phyloP scores from a whole-genome alignment of 2,113 vertebrate genomes.

The Chamaetylas fuelleborni region DNA sequence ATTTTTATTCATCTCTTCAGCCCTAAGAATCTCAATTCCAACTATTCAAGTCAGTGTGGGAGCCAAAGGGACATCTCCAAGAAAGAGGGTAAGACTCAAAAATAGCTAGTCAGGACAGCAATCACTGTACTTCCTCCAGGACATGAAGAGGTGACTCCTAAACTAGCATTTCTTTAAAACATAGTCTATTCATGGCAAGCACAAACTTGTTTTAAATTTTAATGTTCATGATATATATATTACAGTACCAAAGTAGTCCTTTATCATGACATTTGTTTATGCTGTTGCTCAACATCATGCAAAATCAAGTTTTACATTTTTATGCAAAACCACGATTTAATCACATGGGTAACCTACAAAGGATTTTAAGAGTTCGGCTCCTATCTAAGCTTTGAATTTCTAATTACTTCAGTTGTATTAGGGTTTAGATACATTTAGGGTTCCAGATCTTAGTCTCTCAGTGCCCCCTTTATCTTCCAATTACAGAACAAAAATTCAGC shows the following conservation, averaged over 20 bases:
- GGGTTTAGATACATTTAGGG: neutral
- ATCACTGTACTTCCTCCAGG: neutral
- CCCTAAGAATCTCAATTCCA: neutral
- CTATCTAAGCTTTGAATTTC: neutral
- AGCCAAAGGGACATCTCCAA: neutral
- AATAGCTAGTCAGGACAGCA: neutral
- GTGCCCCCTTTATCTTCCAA: neutral
- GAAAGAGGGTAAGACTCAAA: neutral
- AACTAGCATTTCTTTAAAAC: neutral
- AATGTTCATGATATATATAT: neutral
- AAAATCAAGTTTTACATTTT: neutral
- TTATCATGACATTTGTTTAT: neutral
- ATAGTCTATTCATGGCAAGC: neutral
- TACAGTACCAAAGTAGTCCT: neutral
- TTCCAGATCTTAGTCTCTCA: neutral
- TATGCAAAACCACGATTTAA: neutral
- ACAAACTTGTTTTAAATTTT: neutral
- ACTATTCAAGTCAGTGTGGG: neutral
- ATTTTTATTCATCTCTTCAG: neutral
- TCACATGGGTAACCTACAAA: neutral
- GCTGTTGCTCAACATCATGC: neutral
- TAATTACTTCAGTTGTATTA: neutral
- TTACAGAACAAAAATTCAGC: neutral
- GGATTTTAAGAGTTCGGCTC: rapidly evolving
- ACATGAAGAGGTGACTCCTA: neutral